Evolutionary conservation across 2,888 invertebrate genomes (phyloP), one percentile per base, ranked within the genome.

Genomic region (Polyommatus iphigenia): DNA sequence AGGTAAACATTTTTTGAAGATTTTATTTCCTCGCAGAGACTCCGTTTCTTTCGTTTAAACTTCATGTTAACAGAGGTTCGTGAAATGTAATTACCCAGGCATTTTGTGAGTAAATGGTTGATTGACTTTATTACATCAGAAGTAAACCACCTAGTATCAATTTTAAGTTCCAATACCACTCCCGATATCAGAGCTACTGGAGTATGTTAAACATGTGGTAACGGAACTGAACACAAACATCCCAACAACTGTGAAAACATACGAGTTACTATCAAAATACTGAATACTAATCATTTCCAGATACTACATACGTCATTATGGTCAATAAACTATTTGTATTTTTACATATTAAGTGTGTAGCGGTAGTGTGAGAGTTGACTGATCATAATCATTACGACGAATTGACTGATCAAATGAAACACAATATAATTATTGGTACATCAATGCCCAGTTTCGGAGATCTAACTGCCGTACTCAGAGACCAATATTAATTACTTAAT

Each of bases 151-250:
- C 18, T 18, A 54, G 15, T 15, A 50, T 50, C 50, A 50, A 54
- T 5, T 24, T 24, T 24, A 62, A 62, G 62, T 62, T 62, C 13
- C 24, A 62, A 24, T 62, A 62, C 62, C 62, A 62, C 57, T 59
- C 57, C 3, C 20, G 7, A 59, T 59, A 62, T 1, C 3, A 13
- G 62, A 10, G 13, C 62, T 62, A 4, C 10, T 62, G 24, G 62
- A 62, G 24, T 62, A 62, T 59, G n/a, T 10, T 20, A 73, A 82
- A 84, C 87, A 86, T 86, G 85, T 86, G 88, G 87, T 85, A 84
- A 84, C 83, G 85, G 87, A 85, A 83, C 85, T 24, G 83, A 83
- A 88, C 89, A 89, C 86, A 89, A 88, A 87, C 84, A 80, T 50
- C 13, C 24, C 20, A 13, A 73, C 46, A 20, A 24, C 75, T 29